Conservation (phyloP, 1,140 invertebrate genomes). For the Bombus confusus region DNA sequence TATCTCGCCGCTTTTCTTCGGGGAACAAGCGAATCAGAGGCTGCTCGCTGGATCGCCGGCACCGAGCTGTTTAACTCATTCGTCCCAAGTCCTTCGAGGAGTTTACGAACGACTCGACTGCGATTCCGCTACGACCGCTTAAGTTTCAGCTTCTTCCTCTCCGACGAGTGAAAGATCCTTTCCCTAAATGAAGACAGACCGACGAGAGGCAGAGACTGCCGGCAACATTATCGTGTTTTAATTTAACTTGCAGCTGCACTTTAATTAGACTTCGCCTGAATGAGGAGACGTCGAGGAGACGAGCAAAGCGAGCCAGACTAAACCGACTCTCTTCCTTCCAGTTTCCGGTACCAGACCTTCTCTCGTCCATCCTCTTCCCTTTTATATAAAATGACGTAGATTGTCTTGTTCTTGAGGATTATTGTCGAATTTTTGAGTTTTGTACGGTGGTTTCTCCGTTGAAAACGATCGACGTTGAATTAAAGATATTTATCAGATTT, state of each 20-base stretch:
- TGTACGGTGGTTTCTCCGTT: background rate
- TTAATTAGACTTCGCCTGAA: slow-evolving; percentile 76
- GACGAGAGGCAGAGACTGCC: slow-evolving; percentile 26
- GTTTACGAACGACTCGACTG: slow-evolving; percentile 57
- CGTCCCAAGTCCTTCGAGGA: slow-evolving; percentile 55
- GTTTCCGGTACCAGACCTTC: background rate
- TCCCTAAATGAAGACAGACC: background rate
- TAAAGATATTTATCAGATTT: background rate
- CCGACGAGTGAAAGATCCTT: slow-evolving; percentile 6
- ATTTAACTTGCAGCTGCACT: slow-evolving; percentile 78
- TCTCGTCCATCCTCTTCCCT: slow-evolving; percentile 1
- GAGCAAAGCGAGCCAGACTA: slow-evolving; percentile 62
- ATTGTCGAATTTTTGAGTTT: background rate
- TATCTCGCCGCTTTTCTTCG: slow-evolving; percentile 42
- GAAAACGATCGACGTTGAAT: no score
- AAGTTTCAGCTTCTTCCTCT: slow-evolving; percentile 50
- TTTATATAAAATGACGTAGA: background rate
- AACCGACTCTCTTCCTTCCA: slow-evolving; percentile 37
- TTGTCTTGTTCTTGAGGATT: background rate
- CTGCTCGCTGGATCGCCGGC: slow-evolving; percentile 30
- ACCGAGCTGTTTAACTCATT: slow-evolving; percentile 61
- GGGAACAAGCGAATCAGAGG: slow-evolving; percentile 22
- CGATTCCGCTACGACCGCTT: slow-evolving; percentile 60
- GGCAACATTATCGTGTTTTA: slow-evolving; percentile 78
- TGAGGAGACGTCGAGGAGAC: slow-evolving; percentile 66